Percentiles rank a stretch among this genome's conserved stretches.
These are phyloP conservation scores for Chaetoderma sp. DNA, from an alignment of 2,888 invertebrate species.

Conservation along the genomic window DNA sequence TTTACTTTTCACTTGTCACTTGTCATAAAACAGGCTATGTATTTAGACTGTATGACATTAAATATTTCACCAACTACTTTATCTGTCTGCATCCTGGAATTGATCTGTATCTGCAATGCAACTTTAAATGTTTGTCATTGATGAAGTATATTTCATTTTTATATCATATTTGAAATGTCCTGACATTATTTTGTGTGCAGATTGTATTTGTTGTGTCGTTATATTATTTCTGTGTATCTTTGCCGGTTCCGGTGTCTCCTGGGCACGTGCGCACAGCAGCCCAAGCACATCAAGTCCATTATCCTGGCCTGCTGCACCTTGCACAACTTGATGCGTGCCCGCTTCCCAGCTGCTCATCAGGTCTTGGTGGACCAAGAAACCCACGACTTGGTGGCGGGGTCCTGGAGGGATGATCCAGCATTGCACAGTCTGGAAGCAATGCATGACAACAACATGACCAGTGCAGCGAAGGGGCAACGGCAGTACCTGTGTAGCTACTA, in stretches of 20 bases:
- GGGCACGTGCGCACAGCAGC: not conserved
- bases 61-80: no score
- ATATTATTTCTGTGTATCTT: no score
- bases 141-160: no score
- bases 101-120: no score
- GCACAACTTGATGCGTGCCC: slow-evolving; percentile 9
- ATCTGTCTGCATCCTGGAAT: no score
- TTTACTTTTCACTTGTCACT: no score
- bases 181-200: no score
- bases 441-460: not conserved
- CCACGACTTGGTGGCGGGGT: slow-evolving; percentile 10
- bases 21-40: no score
- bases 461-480: not conserved
- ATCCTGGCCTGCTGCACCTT: not conserved
- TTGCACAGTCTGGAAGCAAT: not conserved
- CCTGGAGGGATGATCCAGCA: slow-evolving; percentile 10
- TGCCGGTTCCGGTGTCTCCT: slow-evolving; percentile 1
- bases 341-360: slow-evolving; percentile 1
- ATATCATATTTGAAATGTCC: no score
- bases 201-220: no score
- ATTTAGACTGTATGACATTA: no score
- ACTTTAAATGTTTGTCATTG: no score
- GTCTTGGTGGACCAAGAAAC: not conserved
- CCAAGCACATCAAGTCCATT: not conserved
- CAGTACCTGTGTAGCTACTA: not conserved